These are phyloP conservation scores for Percina caprodes DNA, from an alignment of 2,113 vertebrate species.

Conservation along the genomic window DNA sequence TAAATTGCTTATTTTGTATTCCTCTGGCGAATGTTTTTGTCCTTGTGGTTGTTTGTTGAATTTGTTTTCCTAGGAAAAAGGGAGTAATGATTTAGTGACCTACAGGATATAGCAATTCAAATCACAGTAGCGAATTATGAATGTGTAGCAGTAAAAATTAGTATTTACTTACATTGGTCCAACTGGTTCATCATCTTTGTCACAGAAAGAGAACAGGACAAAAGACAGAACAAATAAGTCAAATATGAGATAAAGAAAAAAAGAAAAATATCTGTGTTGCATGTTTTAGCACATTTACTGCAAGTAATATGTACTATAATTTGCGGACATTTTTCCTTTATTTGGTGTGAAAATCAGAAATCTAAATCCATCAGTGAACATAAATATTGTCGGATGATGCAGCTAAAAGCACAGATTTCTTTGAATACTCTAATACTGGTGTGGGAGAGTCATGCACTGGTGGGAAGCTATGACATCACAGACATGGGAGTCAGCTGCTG, in stretches of 20 bases:
- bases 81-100: conserved; percentile 37
- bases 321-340: background rate
- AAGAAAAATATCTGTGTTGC: background rate
- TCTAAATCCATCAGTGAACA: conserved; percentile 4
- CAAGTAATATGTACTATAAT: background rate
- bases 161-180: conserved; percentile 91
- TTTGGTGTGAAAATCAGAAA: background rate
- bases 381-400: conserved; percentile 13
- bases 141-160: background rate
- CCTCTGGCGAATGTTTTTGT: conserved; percentile 99
- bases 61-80: conserved; percentile 93
- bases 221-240: conserved; percentile 61
- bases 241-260: conserved; percentile 29
- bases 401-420: conserved; percentile 40
- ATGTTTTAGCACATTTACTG: conserved; percentile 28
- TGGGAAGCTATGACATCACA: conserved; percentile 42
- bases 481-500: conserved; percentile 35
- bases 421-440: conserved; percentile 20
- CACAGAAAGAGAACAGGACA: conserved; percentile 41
- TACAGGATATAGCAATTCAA: conserved; percentile 19
- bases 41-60: conserved; percentile 99
- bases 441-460: conserved; percentile 33
- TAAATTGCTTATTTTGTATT: conserved; percentile 91
- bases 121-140: background rate
- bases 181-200: conserved; percentile 96